Evolutionary conservation across 2,888 invertebrate species (phyloP).

Genomic region (Himalopsyche japonica): DNA sequence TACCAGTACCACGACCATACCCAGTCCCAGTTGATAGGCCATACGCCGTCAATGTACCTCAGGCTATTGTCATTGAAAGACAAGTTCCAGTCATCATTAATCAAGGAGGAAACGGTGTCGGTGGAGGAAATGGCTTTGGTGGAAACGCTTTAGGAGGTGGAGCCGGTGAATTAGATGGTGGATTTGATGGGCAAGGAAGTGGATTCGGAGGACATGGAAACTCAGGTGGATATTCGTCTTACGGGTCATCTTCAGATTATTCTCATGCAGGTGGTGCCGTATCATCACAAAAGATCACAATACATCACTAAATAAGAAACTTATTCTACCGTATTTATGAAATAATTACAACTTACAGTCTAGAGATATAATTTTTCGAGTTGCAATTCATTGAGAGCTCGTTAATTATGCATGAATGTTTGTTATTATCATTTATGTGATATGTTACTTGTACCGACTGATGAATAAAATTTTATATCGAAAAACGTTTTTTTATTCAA

Average conservation of each 20-base stretch:
- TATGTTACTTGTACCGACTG: too few species aligned
- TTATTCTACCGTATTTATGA: too few species aligned
- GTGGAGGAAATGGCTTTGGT: constrained; percentile 11
- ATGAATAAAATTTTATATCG: too few species aligned
- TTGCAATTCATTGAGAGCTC: too few species aligned
- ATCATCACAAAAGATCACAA: constrained; percentile 16
- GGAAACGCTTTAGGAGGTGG: constrained; percentile 9
- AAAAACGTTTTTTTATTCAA: too few species aligned
- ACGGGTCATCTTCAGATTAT: not conserved
- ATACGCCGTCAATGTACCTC: constrained; percentile 19
- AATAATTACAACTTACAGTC: too few species aligned
- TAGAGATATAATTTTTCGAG: too few species aligned
- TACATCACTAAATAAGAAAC: constrained; percentile 1
- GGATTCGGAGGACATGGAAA: too few species aligned
- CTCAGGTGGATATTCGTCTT: constrained; percentile 43
- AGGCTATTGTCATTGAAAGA: constrained; percentile 30
- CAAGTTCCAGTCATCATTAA: constrained; percentile 27
- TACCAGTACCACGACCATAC: constrained; percentile 32
- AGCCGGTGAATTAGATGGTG: not conserved
- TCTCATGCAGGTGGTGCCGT: constrained; percentile 5
- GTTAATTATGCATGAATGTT: too few species aligned
- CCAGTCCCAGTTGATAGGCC: constrained; percentile 33
- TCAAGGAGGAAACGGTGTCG: not conserved
- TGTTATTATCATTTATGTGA: too few species aligned
- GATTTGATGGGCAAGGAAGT: too few species aligned